Percentiles rank a stretch among this genome's conserved stretches.
phyloP scores from a whole-genome alignment of 2,113 vertebrate species.

The Blennius ocellaris region DNA sequence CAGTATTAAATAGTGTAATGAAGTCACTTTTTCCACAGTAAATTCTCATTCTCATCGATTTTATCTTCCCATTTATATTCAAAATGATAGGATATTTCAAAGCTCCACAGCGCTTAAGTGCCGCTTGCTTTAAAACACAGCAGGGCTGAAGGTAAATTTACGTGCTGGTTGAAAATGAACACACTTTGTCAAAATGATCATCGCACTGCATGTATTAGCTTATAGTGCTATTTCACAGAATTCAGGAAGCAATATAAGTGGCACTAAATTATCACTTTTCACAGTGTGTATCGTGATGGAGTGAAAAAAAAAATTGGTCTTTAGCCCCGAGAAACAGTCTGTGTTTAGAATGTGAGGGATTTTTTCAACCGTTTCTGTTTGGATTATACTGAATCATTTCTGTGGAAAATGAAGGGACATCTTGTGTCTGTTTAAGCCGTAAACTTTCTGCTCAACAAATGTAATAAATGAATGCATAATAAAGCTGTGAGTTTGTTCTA shows the following conservation, averaged over 20 bases:
- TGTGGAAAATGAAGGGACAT: slow-evolving; percentile 45
- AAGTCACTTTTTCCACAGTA: neutral
- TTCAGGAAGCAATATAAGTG: neutral
- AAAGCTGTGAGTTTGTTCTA: slow-evolving; percentile 68
- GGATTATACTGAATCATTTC: slow-evolving; percentile 42
- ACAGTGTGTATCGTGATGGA: slow-evolving; percentile 14
- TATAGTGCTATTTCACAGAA: slow-evolving; percentile 1
- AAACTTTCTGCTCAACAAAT: slow-evolving; percentile 62
- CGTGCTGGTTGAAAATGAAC: neutral
- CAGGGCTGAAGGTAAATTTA: slow-evolving; percentile 1
- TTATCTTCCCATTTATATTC: slow-evolving; percentile 11
- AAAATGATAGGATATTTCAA: neutral
- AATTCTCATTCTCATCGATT: neutral
- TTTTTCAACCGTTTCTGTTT: slow-evolving; percentile 30
- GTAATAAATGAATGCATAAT: slow-evolving; percentile 68
- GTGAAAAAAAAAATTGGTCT: slow-evolving; percentile 39
- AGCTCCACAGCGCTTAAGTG: no score
- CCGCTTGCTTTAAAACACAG: neutral
- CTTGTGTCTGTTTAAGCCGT: slow-evolving; percentile 48
- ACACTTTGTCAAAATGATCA: slow-evolving; percentile 12
- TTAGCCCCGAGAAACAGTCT: slow-evolving; percentile 32
- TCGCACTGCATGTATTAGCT: slow-evolving; percentile 20
- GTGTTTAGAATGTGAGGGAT: slow-evolving; percentile 38
- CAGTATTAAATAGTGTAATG: slow-evolving; percentile 2
- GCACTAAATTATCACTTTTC: slow-evolving; percentile 12